These are phyloP conservation scores for Dexiosoma caninum DNA, from an alignment of 2,888 invertebrate species.

Conservation along the genomic window DNA sequence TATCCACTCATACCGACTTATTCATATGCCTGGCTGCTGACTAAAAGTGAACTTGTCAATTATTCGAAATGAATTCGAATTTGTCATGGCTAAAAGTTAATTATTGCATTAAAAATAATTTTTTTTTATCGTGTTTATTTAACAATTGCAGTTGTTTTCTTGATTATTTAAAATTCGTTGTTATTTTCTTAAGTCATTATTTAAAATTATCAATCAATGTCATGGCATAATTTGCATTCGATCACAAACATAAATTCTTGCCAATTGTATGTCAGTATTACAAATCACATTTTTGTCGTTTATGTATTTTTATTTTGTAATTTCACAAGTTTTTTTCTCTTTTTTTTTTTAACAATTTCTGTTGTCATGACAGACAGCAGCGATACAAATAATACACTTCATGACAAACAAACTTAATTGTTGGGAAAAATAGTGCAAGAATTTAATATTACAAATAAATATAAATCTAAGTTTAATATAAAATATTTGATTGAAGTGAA, in stretches of 20 bases:
- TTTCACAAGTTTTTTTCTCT: constrained; percentile 21
- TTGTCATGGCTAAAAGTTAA: constrained; percentile 56
- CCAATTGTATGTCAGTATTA: constrained; percentile 33
- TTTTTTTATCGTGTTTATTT: neutral
- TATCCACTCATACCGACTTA: neutral
- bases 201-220: constrained; percentile 62
- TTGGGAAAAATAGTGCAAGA: neutral
- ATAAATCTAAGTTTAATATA: neutral
- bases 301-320: neutral
- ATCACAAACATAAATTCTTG: constrained; percentile 39
- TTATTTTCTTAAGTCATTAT: constrained; percentile 48
- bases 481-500: neutral
- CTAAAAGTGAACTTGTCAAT: constrained; percentile 41
- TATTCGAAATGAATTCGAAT: constrained; percentile 49
- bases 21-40: neutral
- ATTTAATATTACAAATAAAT: neutral
- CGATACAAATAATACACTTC: constrained; percentile 32
- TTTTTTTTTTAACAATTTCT: neutral
- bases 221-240: constrained; percentile 58
- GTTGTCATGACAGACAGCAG: neutral
- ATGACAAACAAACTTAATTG: constrained; percentile 39
- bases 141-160: neutral
- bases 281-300: constrained; percentile 1
- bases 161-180: neutral
- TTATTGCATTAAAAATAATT: constrained; percentile 35